Evolutionary conservation across 2,113 vertebrate species (phyloP).

Genomic region (Crotalus helleri): DNA sequence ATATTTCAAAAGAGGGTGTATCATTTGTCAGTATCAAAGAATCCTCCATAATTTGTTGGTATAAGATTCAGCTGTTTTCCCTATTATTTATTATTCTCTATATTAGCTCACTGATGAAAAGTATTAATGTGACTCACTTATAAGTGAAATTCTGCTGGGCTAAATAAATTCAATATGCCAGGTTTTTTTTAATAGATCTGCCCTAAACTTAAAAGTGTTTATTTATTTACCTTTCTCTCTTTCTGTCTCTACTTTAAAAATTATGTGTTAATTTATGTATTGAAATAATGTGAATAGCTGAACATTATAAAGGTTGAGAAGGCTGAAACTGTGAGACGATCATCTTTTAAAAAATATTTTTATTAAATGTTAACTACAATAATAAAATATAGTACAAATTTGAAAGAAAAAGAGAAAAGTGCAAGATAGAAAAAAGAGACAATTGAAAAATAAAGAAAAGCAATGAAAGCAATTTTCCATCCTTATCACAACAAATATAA

Average conservation of each 20-base stretch:
- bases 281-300: constrained; percentile 10
- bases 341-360: background rate
- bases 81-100: background rate
- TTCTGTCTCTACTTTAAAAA: background rate
- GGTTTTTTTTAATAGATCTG: constrained; percentile 10
- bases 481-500: too few species aligned
- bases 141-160: constrained; percentile 17
- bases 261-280: background rate
- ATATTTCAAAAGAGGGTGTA: constrained; percentile 4
- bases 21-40: background rate
- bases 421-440: too few species aligned
- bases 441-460: too few species aligned
- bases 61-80: background rate
- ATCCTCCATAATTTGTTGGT: background rate
- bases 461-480: too few species aligned
- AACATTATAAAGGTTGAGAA: constrained; percentile 13
- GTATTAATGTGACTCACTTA: background rate
- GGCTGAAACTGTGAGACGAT: background rate
- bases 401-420: too few species aligned
- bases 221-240: background rate
- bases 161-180: constrained; percentile 25
- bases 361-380: too few species aligned
- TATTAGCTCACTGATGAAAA: background rate
- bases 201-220: background rate
- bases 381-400: too few species aligned